phyloP scores from a whole-genome alignment of 2,113 vertebrate genomes.

The Apeltes quadracus region DNA sequence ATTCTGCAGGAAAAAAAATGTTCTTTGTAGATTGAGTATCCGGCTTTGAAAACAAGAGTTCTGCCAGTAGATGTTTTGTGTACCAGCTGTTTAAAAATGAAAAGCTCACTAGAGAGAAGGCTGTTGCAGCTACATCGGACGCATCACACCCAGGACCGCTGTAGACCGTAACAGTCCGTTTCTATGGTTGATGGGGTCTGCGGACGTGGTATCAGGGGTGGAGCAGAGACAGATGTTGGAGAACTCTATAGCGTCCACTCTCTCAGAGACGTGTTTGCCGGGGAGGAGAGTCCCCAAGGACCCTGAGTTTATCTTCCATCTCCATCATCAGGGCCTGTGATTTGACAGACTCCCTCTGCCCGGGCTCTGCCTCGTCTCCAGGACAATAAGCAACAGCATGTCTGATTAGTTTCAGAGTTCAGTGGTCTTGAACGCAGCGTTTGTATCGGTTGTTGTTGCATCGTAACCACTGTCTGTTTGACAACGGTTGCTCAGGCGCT shows the following conservation, averaged over 20 bases:
- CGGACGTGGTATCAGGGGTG: constrained; percentile 56
- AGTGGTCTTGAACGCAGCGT: constrained; percentile 83
- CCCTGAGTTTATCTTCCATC: constrained; percentile 83
- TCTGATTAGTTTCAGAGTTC: constrained; percentile 87
- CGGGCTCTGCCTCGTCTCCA: constrained; percentile 77
- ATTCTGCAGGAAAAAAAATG: constrained; percentile 27
- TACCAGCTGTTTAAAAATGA: constrained; percentile 52
- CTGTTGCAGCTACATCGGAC: constrained; percentile 59
- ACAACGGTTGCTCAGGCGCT: constrained; percentile 74
- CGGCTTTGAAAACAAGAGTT: constrained; percentile 59
- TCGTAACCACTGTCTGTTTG: constrained; percentile 78
- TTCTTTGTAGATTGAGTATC: constrained; percentile 41
- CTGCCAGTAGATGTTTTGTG: constrained; percentile 34
- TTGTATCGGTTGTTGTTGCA: constrained; percentile 76
- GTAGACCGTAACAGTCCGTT: constrained; percentile 71
- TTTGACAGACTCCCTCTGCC: constrained; percentile 82
- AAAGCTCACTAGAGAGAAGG: constrained; percentile 63
- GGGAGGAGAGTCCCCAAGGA: constrained; percentile 75
- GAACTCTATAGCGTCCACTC: constrained; percentile 79
- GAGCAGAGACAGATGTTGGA: constrained; percentile 76
- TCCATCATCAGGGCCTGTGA: constrained; percentile 81
- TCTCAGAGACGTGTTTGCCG: constrained; percentile 74
- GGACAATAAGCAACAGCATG: constrained; percentile 85
- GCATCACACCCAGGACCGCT: constrained; percentile 52
- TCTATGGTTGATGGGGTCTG: constrained; percentile 78